phyloP scores from a whole-genome alignment of 2,113 vertebrate genomes.

The Bubo scandiacus region DNA sequence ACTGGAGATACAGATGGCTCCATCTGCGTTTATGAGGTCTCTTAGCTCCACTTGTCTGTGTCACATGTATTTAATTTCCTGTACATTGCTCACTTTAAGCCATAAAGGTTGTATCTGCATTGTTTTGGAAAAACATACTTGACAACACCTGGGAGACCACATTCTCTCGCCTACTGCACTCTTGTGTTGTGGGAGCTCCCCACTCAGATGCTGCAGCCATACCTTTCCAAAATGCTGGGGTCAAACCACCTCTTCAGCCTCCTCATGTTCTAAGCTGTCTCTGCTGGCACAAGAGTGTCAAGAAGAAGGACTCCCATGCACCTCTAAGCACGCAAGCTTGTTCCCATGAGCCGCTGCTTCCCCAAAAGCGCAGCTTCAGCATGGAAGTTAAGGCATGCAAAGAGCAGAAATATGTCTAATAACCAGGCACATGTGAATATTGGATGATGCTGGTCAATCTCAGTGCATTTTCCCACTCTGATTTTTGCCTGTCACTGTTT shows the following conservation, averaged over 20 bases:
- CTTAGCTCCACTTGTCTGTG: conserved; percentile 1
- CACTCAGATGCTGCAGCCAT: not conserved
- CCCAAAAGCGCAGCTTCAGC: not conserved
- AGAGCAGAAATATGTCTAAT: not conserved
- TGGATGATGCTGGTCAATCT: not conserved
- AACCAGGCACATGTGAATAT: not conserved
- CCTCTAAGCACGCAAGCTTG: not conserved
- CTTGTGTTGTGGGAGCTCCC: not conserved
- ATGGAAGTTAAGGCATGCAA: not conserved
- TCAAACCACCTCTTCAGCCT: not conserved
- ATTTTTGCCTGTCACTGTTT: not conserved
- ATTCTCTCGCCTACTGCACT: not conserved
- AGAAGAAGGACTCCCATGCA: not conserved
- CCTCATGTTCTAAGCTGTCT: not conserved
- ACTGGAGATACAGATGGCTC: conserved; percentile 33
- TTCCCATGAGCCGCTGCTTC: not conserved
- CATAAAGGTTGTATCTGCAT: not conserved
- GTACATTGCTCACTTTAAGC: not conserved
- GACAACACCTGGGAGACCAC: not conserved
- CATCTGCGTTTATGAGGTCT: conserved; percentile 18
- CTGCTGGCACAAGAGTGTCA: not conserved
- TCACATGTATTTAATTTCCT: conserved; percentile 59
- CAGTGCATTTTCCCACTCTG: not conserved
- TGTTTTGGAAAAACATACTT: conserved; percentile 21
- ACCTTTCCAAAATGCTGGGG: not conserved